Base-by-base conservation (phyloP, 2,888 invertebrate species). In the Xanthostigma xanthostigma region DNA sequence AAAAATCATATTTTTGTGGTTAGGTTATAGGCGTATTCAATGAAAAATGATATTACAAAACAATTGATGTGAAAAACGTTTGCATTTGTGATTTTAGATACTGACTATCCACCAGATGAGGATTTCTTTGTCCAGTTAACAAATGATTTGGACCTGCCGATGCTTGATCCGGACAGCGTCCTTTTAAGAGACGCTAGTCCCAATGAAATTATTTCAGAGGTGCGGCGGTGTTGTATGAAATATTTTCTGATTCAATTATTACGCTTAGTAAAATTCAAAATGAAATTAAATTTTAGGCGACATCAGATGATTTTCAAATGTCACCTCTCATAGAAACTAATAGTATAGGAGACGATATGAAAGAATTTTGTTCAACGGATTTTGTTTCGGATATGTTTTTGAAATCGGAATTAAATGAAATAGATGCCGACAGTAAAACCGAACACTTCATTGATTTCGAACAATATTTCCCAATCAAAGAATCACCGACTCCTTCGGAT, bases 121-220 rank as follows among this genome's bases (percentile, higher is more conserved):
- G 65, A 67, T 53, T 65, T 66, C 49, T 53, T 66, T 35, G 62
- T 65, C 49, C 64, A 65, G 50, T 50, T 66, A 36, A 64, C 65
- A 33, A 58, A 61, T 9, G 63, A 62, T 51, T 56, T 67, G 49
- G 64, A 65, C 54, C 65, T 67, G 47, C 67, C 67, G 1, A 52
- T 64, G 14, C 52, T 65, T n/a, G 64, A 66, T 50, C 57, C 44
- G 36, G 50, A 50, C 44, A 59, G 58, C 36, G 54, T 64, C 41
- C 54, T 65, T 36, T 60, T 62, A 48, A 58, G 64, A 47, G 66
- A 65, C 50, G 60, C 59, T 51, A 62, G 59, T 41, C 60, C 65
- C 3, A 64, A 66, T 43, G 65, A 65, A 55, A 61, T 66, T 37
- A 54, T 66, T 53, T 61, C 64, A 10, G 64, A 64, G 48, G 57